Base-by-base conservation (phyloP, 2,888 invertebrate genomes). In the Drosophila paranaensis region DNA sequence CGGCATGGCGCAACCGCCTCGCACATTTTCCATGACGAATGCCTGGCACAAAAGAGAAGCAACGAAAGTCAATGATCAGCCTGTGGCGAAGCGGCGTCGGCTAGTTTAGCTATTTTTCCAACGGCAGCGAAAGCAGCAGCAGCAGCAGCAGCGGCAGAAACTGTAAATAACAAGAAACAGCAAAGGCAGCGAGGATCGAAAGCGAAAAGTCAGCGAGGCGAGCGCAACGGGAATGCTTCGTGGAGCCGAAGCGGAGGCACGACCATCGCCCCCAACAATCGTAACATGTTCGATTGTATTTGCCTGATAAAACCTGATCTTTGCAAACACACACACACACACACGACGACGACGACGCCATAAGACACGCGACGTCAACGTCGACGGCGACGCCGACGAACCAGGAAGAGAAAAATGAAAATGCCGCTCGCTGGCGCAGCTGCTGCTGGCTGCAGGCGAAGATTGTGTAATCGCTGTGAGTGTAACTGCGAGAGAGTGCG, bases 321-420 rank as follows among this genome's bases (percentile, higher is more conserved):
- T 60, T 51, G 58, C 84, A 68, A 56, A 48, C 70, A 69, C 48
- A 61, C 25, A 55, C 60, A 27, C 20, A 20, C 20, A 20, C 20
- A 20, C 20, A 20, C 20, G 20, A 20, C 20, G 20, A 20, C 33
- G 60, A 43, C 70, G 69, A 57, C 70, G 66, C 78, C 87, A 87
- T 68, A 73, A 74, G 65, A 72, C 74, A 75, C 67, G 70, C 84
- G 82, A 81, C 72, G 83, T 27, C 46, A n/a, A 48, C 20, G 65
- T 27, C 46, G 27, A 58, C 20, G 71, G 13, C 55, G 67, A 62
- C 71, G 72, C 43, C 89, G 81, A 71, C 90, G 91, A 86, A 91
- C 91, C 92, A 91, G 91, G 91, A 91, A 91, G 91, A 90, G 90
- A 91, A 91, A 85, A 88, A 74, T 82, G 82, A 89, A 86, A 86